phyloP scores from a whole-genome alignment of 1,140 invertebrate genomes.

The Caenorhabditis brenneri region DNA sequence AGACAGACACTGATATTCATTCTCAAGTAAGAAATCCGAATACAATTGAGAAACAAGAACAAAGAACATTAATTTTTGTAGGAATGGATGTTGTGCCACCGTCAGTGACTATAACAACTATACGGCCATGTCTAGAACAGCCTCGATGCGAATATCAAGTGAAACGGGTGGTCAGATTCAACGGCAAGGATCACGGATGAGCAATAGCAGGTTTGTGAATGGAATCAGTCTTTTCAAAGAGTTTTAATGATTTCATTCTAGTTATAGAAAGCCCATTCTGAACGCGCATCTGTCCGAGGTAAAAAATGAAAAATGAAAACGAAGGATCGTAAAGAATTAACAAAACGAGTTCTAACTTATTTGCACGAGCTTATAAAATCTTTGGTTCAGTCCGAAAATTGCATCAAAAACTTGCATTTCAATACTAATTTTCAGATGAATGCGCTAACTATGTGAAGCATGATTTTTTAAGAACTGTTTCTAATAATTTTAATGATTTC shows the following conservation, averaged over 20 bases:
- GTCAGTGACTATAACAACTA: slow-evolving; percentile 50
- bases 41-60: background rate
- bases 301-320: background rate
- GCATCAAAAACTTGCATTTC: background rate
- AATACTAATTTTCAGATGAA: slow-evolving; percentile 18
- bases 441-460: slow-evolving; percentile 26
- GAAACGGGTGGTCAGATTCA: slow-evolving; percentile 18
- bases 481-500: background rate
- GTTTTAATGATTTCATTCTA: background rate
- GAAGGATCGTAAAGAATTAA: background rate
- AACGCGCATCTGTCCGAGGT: slow-evolving; percentile 13
- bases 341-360: slow-evolving; percentile 19
- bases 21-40: slow-evolving; percentile 51
- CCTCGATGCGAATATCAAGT: slow-evolving; percentile 46
- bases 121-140: slow-evolving; percentile 51
- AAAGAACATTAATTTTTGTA: background rate
- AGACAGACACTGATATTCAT: slow-evolving; percentile 54
- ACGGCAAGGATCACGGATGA: slow-evolving; percentile 3
- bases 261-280: slow-evolving; percentile 18
- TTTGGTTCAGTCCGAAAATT: background rate
- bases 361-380: slow-evolving; percentile 22
- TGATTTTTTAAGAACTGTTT: background rate
- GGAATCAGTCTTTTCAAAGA: background rate
- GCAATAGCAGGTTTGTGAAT: slow-evolving; percentile 8
- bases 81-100: slow-evolving; percentile 53